Conservation (phyloP, 2,113 vertebrate genomes). For the Rynchops niger region DNA sequence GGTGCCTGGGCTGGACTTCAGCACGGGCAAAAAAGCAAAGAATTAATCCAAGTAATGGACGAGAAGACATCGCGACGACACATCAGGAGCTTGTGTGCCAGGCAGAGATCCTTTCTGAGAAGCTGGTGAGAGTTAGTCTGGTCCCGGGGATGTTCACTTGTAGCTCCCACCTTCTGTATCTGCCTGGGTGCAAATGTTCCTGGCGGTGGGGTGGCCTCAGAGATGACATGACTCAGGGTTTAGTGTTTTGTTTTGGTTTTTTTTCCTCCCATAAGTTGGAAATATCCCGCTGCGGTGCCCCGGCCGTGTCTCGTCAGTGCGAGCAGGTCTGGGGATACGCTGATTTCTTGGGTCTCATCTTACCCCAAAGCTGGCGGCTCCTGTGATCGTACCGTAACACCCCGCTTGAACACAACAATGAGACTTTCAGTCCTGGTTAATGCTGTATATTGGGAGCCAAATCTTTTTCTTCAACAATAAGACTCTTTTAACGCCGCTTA, state of each 20-base stretch:
- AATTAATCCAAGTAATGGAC: fast-evolving
- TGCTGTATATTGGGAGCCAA: too few relatives aligned
- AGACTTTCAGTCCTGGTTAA: background rate
- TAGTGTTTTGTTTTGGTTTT: too few relatives aligned
- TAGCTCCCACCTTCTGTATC: background rate
- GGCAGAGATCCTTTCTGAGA: background rate
- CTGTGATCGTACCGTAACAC: fast-evolving
- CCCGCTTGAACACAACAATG: fast-evolving
- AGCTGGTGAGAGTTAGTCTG: background rate
- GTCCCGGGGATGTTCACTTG: background rate
- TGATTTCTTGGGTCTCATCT: background rate
- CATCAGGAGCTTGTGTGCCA: background rate
- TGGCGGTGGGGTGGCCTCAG: background rate
- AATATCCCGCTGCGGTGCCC: background rate
- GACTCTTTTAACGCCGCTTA: background rate
- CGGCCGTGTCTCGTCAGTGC: too few relatives aligned
- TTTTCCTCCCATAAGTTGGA: background rate
- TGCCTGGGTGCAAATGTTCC: fast-evolving
- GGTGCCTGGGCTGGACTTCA: background rate
- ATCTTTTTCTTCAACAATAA: too few relatives aligned
- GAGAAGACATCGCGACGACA: fast-evolving
- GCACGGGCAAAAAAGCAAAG: background rate
- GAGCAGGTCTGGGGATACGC: background rate
- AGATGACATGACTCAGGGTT: fast-evolving
- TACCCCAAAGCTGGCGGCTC: background rate